Conservation (phyloP, 2,797 vertebrate genomes). For the Echiichthys vipera region DNA sequence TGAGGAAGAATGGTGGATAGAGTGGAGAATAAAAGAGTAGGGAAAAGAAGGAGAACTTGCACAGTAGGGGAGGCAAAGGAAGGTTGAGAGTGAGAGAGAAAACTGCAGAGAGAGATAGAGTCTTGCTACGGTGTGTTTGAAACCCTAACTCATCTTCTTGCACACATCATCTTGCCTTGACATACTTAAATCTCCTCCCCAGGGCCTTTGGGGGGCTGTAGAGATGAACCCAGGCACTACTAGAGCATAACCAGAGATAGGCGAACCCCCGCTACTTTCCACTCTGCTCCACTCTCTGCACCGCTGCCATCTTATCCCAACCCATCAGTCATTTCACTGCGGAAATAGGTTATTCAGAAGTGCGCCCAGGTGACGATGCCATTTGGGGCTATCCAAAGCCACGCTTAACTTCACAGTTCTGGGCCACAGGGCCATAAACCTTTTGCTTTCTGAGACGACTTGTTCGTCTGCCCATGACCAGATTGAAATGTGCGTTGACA, state of each 20-base stretch:
- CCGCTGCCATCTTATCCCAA: conserved; percentile 57
- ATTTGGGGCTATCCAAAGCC: conserved; percentile 45
- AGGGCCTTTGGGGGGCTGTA: conserved; percentile 47
- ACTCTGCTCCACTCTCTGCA: conserved; percentile 49
- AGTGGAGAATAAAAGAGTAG: conserved; percentile 57
- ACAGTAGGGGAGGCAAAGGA: conserved; percentile 40
- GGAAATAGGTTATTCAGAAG: conserved; percentile 67
- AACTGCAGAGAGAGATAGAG: conserved; percentile 38
- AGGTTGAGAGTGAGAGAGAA: conserved; percentile 23
- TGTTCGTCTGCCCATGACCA: neutral
- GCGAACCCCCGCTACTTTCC: conserved; percentile 48
- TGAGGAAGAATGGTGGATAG: conserved; percentile 45
- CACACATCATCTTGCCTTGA: conserved; percentile 65
- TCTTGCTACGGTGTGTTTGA: conserved; percentile 55
- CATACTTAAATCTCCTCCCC: conserved; percentile 71
- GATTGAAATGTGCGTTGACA: conserved; percentile 28
- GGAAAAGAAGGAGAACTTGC: conserved; percentile 43
- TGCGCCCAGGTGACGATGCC: conserved; percentile 58
- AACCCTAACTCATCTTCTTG: conserved; percentile 64
- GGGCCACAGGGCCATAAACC: conserved; percentile 17
- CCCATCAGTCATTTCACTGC: conserved; percentile 70
- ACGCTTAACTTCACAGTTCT: conserved; percentile 21
- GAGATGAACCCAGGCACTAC: conserved; percentile 61
- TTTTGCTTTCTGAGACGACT: neutral
- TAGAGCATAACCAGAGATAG: conserved; percentile 68